Base-by-base conservation (phyloP, 2,797 vertebrate genomes). In the Aphelocoma californica region DNA sequence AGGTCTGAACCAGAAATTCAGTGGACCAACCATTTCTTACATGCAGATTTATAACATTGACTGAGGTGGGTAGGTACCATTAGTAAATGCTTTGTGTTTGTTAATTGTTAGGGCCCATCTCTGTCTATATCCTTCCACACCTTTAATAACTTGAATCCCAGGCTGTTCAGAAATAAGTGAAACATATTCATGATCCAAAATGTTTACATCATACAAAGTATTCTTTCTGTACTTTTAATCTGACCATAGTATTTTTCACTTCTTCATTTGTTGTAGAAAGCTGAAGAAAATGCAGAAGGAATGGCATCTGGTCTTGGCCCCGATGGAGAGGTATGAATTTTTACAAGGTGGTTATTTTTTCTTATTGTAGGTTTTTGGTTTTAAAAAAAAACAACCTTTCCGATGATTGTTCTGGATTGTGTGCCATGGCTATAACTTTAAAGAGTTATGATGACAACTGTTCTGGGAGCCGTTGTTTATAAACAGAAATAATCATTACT, bases 201-300 rank as follows among this genome's bases (percentile, higher is more conserved):
- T 5, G 1, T 36, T 65, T 44, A 8, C 2, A 11, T 58, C 12
- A 6, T 57, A 18, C 47, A 5, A 74, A 34, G 6, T 75, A 29
- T 58, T 54, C 7, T 79, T 10, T 62, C 9, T 86, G 1, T 61
- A 19, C 31, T 69, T 75, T 25, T 50, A 44, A 75, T 79, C 18
- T 93, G 72, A 74, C 38, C 11, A 1, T 78, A 12, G 4, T 75
- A 48, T 93, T 94, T 81, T 95, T 93, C 70, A 85, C 12, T 72
- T 88, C 42, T 53, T 95, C 4, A 7, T 91, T 82, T 92, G 12
- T 97, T 98, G 18, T 94, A 99, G 99, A 99, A 98, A 97, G 97
- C 98, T 72, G 99, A 99, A 94, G 99, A 99, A 97, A 99, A 98
- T 64, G 98, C 98, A 6, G 99, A 99, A 97, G 99, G 98, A 78